Conservation (phyloP, 2,888 invertebrate genomes). For the Cerastoderma edule region DNA sequence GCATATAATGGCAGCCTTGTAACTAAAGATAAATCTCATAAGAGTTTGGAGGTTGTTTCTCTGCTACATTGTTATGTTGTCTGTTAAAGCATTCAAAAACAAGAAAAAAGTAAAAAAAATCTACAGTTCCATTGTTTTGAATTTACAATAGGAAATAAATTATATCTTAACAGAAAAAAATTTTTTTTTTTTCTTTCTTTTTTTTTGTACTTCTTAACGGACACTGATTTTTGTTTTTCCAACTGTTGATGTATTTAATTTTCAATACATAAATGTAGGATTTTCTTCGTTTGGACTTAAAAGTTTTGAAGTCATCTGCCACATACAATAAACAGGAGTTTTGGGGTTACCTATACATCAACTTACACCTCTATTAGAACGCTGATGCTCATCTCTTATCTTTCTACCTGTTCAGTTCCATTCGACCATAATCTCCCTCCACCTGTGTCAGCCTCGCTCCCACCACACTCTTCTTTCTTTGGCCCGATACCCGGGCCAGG, state of each 20-base stretch:
- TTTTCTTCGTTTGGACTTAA: background rate
- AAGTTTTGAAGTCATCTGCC: background rate
- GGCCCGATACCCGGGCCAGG: constrained; percentile 65
- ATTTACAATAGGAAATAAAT: too few relatives aligned
- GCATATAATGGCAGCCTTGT: too few relatives aligned
- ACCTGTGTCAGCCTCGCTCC: constrained; percentile 28
- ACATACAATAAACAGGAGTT: background rate
- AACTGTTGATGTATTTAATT: background rate
- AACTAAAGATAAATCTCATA: too few relatives aligned
- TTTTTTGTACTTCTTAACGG: too few relatives aligned
- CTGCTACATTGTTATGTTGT: too few relatives aligned
- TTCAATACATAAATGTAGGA: background rate
- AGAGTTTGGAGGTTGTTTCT: too few relatives aligned
- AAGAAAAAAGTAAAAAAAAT: background rate
- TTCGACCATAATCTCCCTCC: constrained; percentile 30
- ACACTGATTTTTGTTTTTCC: background rate
- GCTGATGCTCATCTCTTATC: background rate
- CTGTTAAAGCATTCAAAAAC: too few relatives aligned
- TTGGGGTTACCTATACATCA: background rate
- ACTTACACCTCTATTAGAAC: background rate
- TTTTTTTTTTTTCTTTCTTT: too few relatives aligned
- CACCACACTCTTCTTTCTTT: constrained; percentile 48
- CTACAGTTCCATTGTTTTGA: background rate
- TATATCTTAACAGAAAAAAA: too few relatives aligned
- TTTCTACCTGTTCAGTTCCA: constrained; percentile 19